phyloP scores from a whole-genome alignment of 2,888 invertebrate genomes.

The Drosophila borborema region DNA sequence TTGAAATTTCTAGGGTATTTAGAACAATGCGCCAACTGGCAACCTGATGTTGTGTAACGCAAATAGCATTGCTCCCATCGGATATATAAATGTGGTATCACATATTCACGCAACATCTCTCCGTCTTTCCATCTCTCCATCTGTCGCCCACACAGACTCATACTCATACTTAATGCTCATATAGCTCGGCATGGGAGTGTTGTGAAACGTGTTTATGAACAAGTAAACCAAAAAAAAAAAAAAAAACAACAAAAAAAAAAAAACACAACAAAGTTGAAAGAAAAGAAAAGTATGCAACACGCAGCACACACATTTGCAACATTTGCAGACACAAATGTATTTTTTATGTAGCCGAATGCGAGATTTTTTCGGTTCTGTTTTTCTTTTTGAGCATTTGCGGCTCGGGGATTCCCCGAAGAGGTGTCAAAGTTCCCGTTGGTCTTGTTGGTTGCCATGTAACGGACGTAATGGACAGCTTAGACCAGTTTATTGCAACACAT shows the following conservation, averaged over 20 bases:
- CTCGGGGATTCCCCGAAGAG: conserved; percentile 58
- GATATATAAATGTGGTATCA: conserved; percentile 56
- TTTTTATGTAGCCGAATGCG: conserved; percentile 66
- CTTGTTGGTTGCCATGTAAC: conserved; percentile 37
- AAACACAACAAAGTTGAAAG: conserved; percentile 10
- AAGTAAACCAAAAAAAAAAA: conserved; percentile 5
- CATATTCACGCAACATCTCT: conserved; percentile 15
- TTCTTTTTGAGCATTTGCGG: conserved; percentile 21
- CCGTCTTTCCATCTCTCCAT: too few relatives aligned
- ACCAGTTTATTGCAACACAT: conserved; percentile 49
- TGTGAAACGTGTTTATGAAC: conserved; percentile 38
- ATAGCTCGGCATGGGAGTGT: neutral
- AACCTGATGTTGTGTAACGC: conserved; percentile 30
- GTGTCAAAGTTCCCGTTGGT: conserved; percentile 24
- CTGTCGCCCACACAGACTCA: neutral
- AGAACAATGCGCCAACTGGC: conserved; percentile 19
- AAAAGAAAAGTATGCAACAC: conserved; percentile 48
- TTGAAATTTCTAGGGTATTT: conserved; percentile 15
- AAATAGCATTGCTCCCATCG: conserved; percentile 68
- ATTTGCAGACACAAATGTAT: conserved; percentile 63
- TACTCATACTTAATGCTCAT: neutral
- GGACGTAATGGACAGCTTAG: conserved; percentile 60
- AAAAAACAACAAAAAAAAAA: neutral
- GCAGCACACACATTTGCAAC: conserved; percentile 63
- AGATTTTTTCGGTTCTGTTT: conserved; percentile 13